Base-by-base conservation (phyloP, 2,888 invertebrate genomes). In the Diadegma fenestrale region DNA sequence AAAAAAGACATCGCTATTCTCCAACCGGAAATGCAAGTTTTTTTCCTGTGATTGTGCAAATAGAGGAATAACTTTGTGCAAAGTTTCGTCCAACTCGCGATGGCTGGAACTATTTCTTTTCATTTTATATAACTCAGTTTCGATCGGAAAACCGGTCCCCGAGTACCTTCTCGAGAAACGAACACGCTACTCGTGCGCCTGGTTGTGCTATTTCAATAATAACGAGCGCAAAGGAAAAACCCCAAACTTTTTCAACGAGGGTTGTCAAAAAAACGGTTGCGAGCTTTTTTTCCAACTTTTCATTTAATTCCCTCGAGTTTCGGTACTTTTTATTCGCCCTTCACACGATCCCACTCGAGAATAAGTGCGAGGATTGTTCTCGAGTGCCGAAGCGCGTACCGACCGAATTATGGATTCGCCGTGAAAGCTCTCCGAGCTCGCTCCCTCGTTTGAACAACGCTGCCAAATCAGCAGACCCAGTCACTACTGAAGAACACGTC, bases 401-500 rank as follows among this genome's bases (percentile, higher is more conserved):
- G 58, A 75, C 78, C 51, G 30, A 75, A 82, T 76, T 82, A 85
- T 85, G 82, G 85, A 85, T 85, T 82, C 75, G 58, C 82, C 79
- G 75, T 82, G 79, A 85, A 79, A 22, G 75, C 73, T 75, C 68
- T 22, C 37, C 10, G n/a, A n/a, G 37, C 22, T 43, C 63, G 69
- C 69, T 58, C 69, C 58, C 26, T 58, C 26, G 26, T 26, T 51
- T 77, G 14, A 48, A 19, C 41, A 45, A 63, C 61, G 61, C 79
- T 75, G 71, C 37, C 64, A 66, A 19, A 19, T 64, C 51, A 66
- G 63, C 64, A 37, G 78, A 37, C 45, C 48, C 68, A 33, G 76
- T 22, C 63, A n/a, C 12, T 51, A 45, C 22, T 48, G 14, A 30
- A 63, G 0, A 76, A 30, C 48, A 48, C 37, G 33, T 22, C 14